Base-by-base conservation (phyloP, 2,888 invertebrate species). In the Zaprionus lineosus region DNA sequence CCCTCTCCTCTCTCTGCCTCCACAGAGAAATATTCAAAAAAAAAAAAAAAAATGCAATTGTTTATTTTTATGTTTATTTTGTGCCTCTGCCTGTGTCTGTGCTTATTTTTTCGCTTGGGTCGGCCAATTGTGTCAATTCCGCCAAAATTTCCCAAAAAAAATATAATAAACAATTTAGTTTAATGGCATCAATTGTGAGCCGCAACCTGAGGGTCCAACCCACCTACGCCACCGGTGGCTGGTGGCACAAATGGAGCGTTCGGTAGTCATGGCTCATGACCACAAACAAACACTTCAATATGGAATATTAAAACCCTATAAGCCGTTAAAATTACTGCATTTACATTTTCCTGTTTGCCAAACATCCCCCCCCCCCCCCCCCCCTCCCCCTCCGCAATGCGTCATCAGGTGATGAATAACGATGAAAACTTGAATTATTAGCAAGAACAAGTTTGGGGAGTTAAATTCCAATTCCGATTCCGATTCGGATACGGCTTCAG, bases 371-470 rank as follows among this genome's bases (percentile, higher is more conserved):
- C n/a, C n/a, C n/a, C n/a, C n/a, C n/a, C n/a, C n/a, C n/a, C n/a
- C n/a, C n/a, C n/a, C n/a, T n/a, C n/a, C n/a, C n/a, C n/a, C n/a
- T n/a, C n/a, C n/a, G n/a, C n/a, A n/a, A n/a, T n/a, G n/a, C n/a
- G n/a, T n/a, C n/a, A n/a, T n/a, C n/a, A n/a, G n/a, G n/a, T n/a
- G n/a, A n/a, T n/a, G n/a, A n/a, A n/a, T n/a, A n/a, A n/a, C n/a
- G n/a, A n/a, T 28, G 41, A 46, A 67, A 76, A 55, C 59, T 59
- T 53, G 82, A 66, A 53, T 74, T 70, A 68, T 82, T 81, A 74
- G 56, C 60, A 61, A 34, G 39, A 61, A 62, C 69, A 40, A 50
- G 63, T 77, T 75, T 53, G n/a, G n/a, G n/a, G n/a, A n/a, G n/a
- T n/a, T n/a, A n/a, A n/a, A n/a, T n/a, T n/a, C n/a, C n/a, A n/a